phyloP scores from a whole-genome alignment of 2,888 invertebrate species.

The Stictocephala bisonia region DNA sequence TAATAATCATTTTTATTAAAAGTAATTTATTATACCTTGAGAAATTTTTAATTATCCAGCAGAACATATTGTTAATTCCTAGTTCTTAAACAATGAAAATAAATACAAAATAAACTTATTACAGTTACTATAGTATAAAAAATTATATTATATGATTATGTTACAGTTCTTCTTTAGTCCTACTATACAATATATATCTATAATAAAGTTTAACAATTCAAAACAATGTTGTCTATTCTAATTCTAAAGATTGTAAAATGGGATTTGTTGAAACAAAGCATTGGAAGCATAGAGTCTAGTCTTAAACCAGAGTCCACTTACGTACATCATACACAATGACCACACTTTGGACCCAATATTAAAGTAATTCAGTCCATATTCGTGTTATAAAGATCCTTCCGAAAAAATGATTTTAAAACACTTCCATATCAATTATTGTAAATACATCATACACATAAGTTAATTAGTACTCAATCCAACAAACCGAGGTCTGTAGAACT shows the following conservation, averaged over 20 bases:
- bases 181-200: slow-evolving; percentile 33
- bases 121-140: not conserved
- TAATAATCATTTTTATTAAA: too few species aligned
- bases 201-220: not conserved
- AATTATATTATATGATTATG: too few species aligned
- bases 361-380: too few species aligned
- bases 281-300: slow-evolving; percentile 19
- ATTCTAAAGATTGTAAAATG: slow-evolving; percentile 29
- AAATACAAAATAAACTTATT: not conserved
- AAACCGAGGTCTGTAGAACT: too few species aligned
- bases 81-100: slow-evolving; percentile 7
- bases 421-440: too few species aligned
- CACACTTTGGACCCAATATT: slow-evolving; percentile 32
- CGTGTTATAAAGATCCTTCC: too few species aligned
- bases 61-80: not conserved
- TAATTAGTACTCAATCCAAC: too few species aligned
- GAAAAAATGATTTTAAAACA: too few species aligned
- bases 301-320: slow-evolving; percentile 20
- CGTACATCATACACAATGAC: not conserved
- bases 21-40: too few species aligned
- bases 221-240: slow-evolving; percentile 31
- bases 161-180: not conserved
- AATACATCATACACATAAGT: too few species aligned
- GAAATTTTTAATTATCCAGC: too few species aligned
- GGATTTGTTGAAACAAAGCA: slow-evolving; percentile 25